Evolutionary conservation across 2,113 vertebrate species (phyloP).

Genomic region (Monarcha castaneiventris): DNA sequence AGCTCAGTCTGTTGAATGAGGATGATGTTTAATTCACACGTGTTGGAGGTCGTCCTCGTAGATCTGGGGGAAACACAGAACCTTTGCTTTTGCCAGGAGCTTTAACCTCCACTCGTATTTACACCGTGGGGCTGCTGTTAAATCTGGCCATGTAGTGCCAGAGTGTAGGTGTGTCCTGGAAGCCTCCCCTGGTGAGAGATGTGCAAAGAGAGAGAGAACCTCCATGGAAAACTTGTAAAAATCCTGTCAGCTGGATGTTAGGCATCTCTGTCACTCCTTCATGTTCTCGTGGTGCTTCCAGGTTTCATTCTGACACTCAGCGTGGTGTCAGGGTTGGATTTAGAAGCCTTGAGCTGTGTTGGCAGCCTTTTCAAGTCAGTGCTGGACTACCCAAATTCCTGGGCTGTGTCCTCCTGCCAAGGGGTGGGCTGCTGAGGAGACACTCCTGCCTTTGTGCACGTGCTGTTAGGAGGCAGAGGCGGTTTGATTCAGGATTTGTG

Average conservation of each 20-base stretch:
- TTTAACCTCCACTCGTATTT: background rate
- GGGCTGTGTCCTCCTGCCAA: background rate
- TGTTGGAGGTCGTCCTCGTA: background rate
- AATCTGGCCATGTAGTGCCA: background rate
- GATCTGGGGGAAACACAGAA: background rate
- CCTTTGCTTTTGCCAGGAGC: background rate
- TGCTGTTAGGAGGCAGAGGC: background rate
- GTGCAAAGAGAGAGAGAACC: background rate
- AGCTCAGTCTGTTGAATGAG: background rate
- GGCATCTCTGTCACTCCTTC: background rate
- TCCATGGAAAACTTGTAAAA: background rate
- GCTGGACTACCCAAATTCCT: fast-evolving
- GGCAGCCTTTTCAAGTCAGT: background rate
- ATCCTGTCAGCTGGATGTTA: fast-evolving
- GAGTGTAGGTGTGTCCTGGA: background rate
- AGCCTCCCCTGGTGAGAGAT: background rate
- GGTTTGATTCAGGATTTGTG: background rate
- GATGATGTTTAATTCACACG: background rate
- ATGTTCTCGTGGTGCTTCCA: background rate
- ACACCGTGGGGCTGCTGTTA: background rate
- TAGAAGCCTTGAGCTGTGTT: background rate
- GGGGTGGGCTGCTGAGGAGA: background rate
- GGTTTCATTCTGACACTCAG: background rate
- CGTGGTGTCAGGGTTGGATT: background rate
- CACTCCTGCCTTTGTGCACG: background rate